Evolutionary conservation across 2,888 invertebrate species (phyloP), one percentile per base, ranked within the genome.

Genomic region (Heliconius ethilla): DNA sequence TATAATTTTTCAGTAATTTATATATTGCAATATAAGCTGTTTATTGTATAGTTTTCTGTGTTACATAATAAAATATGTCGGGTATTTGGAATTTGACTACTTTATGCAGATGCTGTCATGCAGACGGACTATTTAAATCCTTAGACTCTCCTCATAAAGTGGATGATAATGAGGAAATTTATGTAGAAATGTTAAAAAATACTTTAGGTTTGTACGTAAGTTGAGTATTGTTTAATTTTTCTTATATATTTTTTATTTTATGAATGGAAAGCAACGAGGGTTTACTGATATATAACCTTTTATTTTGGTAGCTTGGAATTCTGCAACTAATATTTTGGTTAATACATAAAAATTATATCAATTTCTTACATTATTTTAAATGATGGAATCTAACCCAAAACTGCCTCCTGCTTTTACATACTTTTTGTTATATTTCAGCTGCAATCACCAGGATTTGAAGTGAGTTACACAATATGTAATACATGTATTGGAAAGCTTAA

Each of bases 41-140:
- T 25, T 69, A 40, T 40, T 25, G 25, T 15, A 37, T 65, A 22
- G 25, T 27, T 27, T 74, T 45, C 0, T 18, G n/a, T 37, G 15
- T 37, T 13, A 55, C 22, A 59, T 40, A 59, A 76, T 51, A 22
- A 27, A 73, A 67, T 74, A 83, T 83, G 83, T n/a, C 82, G 3
- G 81, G 82, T 72, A 83, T 84, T 63, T 83, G 78, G 78, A 84
- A 74, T 70, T 77, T 84, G 11, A 76, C 73, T 25, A 75, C 81
- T 13, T 75, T 84, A n/a, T 84, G 83, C 66, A 82, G 84, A n/a
- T 84, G 84, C 75, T 84, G 84, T 75, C 84, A 83, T 66, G 77
- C 78, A 3, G 83, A 83, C 70, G 84, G 84, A 0, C 76, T 33
- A 25, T 83, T 84, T 67, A 84, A 79, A 62, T 79, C 70, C 51